These are phyloP conservation scores for Lamellibrachia luymesi DNA, from an alignment of 1,140 invertebrate species.

Conservation along the genomic window DNA sequence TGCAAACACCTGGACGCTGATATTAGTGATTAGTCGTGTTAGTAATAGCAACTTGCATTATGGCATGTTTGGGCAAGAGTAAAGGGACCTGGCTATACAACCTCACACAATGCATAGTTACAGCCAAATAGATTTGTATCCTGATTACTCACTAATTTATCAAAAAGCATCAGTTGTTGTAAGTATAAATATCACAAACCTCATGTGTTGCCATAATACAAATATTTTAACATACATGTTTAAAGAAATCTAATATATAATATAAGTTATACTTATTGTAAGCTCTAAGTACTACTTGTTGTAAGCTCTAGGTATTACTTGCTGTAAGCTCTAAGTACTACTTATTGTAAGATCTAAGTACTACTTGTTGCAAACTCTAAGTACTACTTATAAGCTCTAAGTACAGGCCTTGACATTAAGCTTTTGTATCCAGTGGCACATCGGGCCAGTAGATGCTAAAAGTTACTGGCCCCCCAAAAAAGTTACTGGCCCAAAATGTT, in stretches of 20 bases:
- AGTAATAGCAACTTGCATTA: background rate
- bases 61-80: background rate
- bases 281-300: background rate
- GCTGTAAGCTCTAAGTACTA: too few relatives aligned
- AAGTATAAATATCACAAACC: background rate
- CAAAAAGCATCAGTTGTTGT: background rate
- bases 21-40: background rate
- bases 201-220: too few relatives aligned
- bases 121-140: background rate
- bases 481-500: too few relatives aligned
- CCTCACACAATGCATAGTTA: background rate
- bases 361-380: background rate
- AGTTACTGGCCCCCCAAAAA: too few relatives aligned
- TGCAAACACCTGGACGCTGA: background rate
- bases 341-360: background rate
- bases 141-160: background rate
- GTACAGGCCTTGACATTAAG: background rate
- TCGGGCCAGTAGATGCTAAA: too few relatives aligned
- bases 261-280: too few relatives aligned
- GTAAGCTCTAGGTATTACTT: too few relatives aligned
- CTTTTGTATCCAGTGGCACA: too few relatives aligned
- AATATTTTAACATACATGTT: too few relatives aligned
- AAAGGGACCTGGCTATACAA: background rate
- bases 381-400: background rate
- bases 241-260: background rate